Percentiles rank a stretch among this genome's conserved stretches.
Conservation (phyloP, 2,888 invertebrate genomes). For the Ectobius pallidus region DNA sequence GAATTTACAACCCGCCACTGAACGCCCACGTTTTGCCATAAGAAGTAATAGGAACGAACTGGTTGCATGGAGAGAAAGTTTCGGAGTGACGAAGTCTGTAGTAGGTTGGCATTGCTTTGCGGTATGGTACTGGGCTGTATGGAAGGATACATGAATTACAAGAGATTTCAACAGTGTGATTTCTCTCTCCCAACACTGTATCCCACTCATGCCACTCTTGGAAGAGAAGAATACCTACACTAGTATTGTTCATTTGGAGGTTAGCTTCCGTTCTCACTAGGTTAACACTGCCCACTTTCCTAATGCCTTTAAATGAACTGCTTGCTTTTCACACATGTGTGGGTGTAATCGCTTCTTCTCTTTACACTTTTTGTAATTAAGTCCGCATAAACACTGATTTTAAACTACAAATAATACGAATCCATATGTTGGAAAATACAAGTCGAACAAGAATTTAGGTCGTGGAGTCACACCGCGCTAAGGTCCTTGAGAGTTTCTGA, state of each 20-base stretch:
- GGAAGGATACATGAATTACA: not conserved
- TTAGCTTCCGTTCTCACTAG: not conserved
- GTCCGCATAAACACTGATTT: not conserved
- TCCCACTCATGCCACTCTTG: no score
- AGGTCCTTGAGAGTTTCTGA: not conserved
- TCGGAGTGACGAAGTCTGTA: not conserved
- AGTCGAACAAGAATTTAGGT: not conserved
- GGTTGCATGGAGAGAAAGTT: not conserved
- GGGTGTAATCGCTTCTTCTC: not conserved
- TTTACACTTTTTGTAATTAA: not conserved
- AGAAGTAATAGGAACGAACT: not conserved
- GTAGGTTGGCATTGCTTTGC: conserved; percentile 12
- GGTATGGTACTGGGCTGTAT: not conserved
- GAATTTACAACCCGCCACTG: not conserved
- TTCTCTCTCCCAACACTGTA: conserved; percentile 3
- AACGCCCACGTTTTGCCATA: conserved; percentile 10
- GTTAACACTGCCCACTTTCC: not conserved
- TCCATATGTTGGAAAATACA: not conserved
- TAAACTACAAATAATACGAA: not conserved
- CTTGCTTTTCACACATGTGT: not conserved
- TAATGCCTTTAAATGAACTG: not conserved
- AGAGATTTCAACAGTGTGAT: conserved; percentile 12
- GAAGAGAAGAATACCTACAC: not conserved
- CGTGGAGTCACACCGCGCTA: not conserved
- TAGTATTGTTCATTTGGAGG: not conserved